Conservation (phyloP, 2,797 vertebrate genomes). For the Lepilemur septentrionalis region DNA sequence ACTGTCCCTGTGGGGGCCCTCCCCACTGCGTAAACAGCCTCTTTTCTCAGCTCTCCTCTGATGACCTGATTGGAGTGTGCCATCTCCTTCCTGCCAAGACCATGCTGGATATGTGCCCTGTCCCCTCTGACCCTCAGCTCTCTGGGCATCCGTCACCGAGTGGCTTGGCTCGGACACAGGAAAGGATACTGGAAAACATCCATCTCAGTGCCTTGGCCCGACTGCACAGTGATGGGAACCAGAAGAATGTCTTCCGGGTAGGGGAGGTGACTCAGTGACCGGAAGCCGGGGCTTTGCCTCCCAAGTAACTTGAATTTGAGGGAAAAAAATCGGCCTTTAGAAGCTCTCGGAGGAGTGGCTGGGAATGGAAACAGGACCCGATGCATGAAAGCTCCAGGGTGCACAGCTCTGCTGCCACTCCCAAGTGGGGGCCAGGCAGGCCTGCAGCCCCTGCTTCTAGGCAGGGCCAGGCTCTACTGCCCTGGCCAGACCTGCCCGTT, state of each 20-base stretch:
- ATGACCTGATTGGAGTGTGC: not conserved
- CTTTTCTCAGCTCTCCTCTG: not conserved
- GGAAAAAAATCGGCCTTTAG: slow-evolving; percentile 53
- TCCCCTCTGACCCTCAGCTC: not conserved
- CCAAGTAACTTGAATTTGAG: slow-evolving; percentile 38
- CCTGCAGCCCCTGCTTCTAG: not conserved
- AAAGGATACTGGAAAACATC: not conserved
- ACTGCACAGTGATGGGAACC: slow-evolving; percentile 30
- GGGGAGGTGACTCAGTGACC: not conserved
- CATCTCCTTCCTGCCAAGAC: not conserved
- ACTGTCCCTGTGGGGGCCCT: not conserved
- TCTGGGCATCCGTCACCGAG: not conserved
- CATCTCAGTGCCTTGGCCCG: not conserved
- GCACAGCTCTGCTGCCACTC: not conserved
- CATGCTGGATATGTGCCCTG: not conserved
- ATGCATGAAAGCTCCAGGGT: not conserved
- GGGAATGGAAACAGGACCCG: not conserved
- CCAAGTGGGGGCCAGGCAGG: not conserved
- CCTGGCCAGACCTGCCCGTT: not conserved
- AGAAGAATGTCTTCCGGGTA: slow-evolving; percentile 31
- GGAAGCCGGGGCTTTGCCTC: slow-evolving; percentile 28
- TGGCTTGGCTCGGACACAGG: not conserved
- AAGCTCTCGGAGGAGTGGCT: not conserved
- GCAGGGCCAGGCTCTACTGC: not conserved
- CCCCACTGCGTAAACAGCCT: not conserved